Base-by-base conservation (phyloP, 2,113 vertebrate species). In the Dasyurus viverrinus region DNA sequence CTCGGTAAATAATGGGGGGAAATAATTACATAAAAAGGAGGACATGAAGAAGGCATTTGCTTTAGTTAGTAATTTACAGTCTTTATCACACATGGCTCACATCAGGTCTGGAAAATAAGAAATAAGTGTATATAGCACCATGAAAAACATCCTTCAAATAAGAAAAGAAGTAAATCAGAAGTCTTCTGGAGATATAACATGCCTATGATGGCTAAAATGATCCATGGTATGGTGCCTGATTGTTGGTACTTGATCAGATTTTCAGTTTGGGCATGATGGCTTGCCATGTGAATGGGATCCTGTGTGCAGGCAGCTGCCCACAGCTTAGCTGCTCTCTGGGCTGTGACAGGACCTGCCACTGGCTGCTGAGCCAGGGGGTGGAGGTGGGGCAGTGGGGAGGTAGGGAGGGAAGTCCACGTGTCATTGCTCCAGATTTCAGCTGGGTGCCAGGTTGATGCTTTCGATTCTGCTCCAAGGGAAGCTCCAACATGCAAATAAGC, bases 401-500 rank as follows among this genome's bases (percentile, higher is more conserved):
- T 95, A 76, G 94, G 96, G 98, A 98, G 68, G 97, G 94, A 97
- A 55, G 25, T 93, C 96, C 97, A 96, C 22, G 92, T 98, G 98
- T 96, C 96, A 90, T 93, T 48, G 96, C 97, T 92, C 97, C 2
- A 0, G 57, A 97, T 97, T 97, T 97, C 98, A 96, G 97, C 96
- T 97, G 98, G 96, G 54, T 97, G 98, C 98, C 98, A 98, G 97
- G 96, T 96, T 98, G 98, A 97, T 95, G 97, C 95, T 98, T 96
- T 93, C 95, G 94, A 92, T 98, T 98, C 94, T 96, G 97, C 98
- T 98, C 94, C 97, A 95, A 98, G 98, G 97, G 98, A 98, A 98
- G 93, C 97, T 98, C 97, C 94, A 98, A 97, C 97, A 98, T 97
- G 97, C 98, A 98, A 98, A 99, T 98, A 98, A 98, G 98, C 98